These are phyloP conservation scores for Ischnus inquisitorius DNA, from an alignment of 2,888 invertebrate genomes.

Conservation along the genomic window DNA sequence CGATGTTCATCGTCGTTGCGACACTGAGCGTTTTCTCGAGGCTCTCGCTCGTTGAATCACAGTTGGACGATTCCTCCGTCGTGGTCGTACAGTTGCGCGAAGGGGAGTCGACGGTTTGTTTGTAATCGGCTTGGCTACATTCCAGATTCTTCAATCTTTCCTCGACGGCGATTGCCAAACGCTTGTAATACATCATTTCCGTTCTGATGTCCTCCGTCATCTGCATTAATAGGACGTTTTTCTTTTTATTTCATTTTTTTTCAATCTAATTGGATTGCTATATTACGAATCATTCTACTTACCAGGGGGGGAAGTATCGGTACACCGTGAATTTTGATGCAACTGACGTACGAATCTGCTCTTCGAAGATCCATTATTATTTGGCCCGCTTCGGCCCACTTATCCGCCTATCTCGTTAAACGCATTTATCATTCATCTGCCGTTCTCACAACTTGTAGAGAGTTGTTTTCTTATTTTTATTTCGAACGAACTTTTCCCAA, in stretches of 20 bases:
- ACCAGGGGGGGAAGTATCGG: constrained; percentile 93
- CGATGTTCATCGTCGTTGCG: background rate
- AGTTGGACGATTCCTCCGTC: constrained; percentile 64
- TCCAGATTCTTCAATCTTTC: constrained; percentile 85
- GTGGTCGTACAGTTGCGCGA: constrained; percentile 33
- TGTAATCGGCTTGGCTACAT: constrained; percentile 34
- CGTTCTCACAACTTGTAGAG: constrained; percentile 59
- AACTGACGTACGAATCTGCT: constrained; percentile 87
- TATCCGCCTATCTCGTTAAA: background rate
- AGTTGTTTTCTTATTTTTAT: constrained; percentile 40
- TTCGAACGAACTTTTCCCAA: constrained; percentile 5
- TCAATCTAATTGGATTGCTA: background rate
- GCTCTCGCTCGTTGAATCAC: constrained; percentile 64
- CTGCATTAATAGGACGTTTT: constrained; percentile 84
- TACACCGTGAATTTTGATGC: constrained; percentile 91
- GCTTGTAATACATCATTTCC: constrained; percentile 90
- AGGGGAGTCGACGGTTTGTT: background rate
- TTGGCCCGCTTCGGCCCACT: background rate
- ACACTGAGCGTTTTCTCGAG: constrained; percentile 14
- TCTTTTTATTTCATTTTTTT: background rate
- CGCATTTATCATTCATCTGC: constrained; percentile 46
- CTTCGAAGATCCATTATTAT: constrained; percentile 51
- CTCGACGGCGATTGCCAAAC: constrained; percentile 89
- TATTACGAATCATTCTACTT: constrained; percentile 81
- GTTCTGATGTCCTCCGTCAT: constrained; percentile 88